Conservation (phyloP, 2,797 vertebrate species). For the Tachyglossus aculeatus region DNA sequence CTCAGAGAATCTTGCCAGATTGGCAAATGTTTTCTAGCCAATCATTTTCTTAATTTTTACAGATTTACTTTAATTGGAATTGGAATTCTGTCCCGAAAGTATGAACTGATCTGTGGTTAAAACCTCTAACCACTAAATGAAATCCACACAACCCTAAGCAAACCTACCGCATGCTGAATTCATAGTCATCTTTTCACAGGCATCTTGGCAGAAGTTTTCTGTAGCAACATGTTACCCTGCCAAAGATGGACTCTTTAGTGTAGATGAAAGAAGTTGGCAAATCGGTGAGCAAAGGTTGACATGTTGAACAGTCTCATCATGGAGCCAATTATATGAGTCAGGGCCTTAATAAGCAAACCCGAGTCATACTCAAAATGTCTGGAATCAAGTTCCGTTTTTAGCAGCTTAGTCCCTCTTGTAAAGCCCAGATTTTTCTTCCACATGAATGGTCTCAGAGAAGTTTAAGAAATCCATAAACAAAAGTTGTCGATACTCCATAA, state of each 20-base stretch:
- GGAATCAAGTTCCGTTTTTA: background rate
- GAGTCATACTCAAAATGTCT: background rate
- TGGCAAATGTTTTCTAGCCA: background rate
- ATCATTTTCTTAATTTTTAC: background rate
- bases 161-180: background rate
- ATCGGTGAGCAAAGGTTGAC: constrained; percentile 34
- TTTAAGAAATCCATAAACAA: constrained; percentile 14
- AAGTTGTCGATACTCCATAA: constrained; percentile 23
- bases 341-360: background rate
- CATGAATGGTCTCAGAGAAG: background rate
- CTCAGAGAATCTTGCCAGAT: background rate
- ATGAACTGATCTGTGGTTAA: background rate
- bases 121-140: background rate
- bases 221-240: constrained; percentile 8
- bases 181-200: background rate
- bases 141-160: background rate
- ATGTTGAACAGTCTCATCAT: constrained; percentile 9
- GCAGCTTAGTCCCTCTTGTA: background rate
- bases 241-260: background rate
- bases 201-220: background rate
- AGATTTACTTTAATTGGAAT: background rate
- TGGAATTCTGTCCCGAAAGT: background rate
- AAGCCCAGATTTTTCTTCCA: background rate
- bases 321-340: constrained; percentile 8
- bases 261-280: constrained; percentile 34